These are phyloP conservation scores for Pontoporia blainvillei DNA, from an alignment of 2,113 vertebrate genomes.

Conservation along the genomic window DNA sequence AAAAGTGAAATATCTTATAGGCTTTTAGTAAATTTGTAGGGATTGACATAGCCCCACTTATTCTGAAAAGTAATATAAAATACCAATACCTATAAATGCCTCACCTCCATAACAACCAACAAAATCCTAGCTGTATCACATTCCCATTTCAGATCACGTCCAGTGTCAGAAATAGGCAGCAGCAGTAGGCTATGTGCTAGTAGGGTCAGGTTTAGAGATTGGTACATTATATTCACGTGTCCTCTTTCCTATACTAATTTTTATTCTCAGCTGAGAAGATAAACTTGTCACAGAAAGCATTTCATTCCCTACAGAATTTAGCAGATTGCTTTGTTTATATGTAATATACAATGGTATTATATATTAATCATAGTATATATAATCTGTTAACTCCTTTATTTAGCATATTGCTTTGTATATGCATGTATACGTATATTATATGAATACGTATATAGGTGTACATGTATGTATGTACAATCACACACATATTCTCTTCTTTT, in stretches of 20 bases:
- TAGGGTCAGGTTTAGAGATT: not conserved
- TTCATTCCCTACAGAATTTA: not conserved
- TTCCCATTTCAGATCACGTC: not conserved
- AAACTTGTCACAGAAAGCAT: not conserved
- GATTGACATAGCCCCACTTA: not conserved
- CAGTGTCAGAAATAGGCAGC: not conserved
- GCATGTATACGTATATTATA: not conserved
- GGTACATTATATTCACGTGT: not conserved
- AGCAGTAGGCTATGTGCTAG: not conserved
- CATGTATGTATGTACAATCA: not conserved
- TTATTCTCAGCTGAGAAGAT: not conserved
- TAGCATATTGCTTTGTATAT: not conserved
- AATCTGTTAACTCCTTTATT: not conserved
- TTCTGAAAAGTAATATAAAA: not conserved
- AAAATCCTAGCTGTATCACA: not conserved
- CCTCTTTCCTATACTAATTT: not conserved
- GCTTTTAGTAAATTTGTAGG: not conserved
- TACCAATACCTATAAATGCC: not conserved
- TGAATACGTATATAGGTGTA: not conserved
- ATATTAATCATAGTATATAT: not conserved
- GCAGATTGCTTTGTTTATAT: not conserved
- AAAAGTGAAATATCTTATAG: not conserved
- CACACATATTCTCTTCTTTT: not conserved
- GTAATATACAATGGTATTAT: not conserved
- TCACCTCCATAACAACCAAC: not conserved